phyloP scores from a whole-genome alignment of 2,888 invertebrate genomes.

The Sipunculus nudus region DNA sequence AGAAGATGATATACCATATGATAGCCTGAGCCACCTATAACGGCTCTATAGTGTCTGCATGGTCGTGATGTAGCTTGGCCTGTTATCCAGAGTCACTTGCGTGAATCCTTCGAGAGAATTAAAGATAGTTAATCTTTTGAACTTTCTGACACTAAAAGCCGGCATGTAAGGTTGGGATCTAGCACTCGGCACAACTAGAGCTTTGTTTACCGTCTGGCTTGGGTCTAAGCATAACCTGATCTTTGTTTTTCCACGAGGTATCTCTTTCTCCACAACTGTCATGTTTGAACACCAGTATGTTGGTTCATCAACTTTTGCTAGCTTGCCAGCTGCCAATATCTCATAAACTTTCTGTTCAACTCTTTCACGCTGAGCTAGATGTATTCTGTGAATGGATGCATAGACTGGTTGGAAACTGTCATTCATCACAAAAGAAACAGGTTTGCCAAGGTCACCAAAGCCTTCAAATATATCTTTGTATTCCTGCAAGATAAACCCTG shows the following conservation, averaged over 20 bases:
- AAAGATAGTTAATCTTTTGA: constrained; percentile 4
- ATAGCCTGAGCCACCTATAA: constrained; percentile 11
- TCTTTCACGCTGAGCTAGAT: background rate
- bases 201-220: constrained; percentile 18
- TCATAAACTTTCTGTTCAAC: background rate
- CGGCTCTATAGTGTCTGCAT: constrained; percentile 13
- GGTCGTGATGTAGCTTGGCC: constrained; percentile 3
- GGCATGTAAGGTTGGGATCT: too few species aligned
- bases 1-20: constrained; percentile 13
- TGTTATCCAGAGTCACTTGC: constrained; percentile 1
- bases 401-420: background rate
- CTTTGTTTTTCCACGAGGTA: constrained; percentile 6
- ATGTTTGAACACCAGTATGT: constrained; percentile 11
- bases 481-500: too few species aligned
- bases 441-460: constrained; percentile 3
- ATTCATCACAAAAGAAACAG: background rate
- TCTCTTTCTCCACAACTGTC: background rate
- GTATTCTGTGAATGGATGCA: constrained; percentile 5
- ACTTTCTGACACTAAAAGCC: constrained; percentile 1
- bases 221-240: constrained; percentile 18
- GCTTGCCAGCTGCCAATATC: background rate
- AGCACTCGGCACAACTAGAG: constrained; percentile 2
- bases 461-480: constrained; percentile 1
- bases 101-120: constrained; percentile 9
- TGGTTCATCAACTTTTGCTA: constrained; percentile 3